phyloP scores from a whole-genome alignment of 2,888 invertebrate genomes.

The Ametastegia equiseti region DNA sequence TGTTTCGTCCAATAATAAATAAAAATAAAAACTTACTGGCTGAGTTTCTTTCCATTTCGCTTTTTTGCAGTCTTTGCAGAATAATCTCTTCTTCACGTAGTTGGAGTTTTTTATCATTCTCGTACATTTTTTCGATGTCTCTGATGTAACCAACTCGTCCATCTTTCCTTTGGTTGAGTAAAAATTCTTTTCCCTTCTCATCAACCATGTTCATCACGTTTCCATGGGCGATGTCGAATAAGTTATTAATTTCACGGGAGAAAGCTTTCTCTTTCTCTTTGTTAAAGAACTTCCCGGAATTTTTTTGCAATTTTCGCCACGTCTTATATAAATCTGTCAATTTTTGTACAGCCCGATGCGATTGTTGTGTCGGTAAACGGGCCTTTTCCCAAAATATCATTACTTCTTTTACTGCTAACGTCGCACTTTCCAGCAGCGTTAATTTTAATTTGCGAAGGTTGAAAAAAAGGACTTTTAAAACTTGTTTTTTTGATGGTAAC shows the following conservation, averaged over 20 bases:
- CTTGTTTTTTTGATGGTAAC: constrained; percentile 56
- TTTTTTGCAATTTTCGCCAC: constrained; percentile 6
- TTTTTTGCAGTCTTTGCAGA: background rate
- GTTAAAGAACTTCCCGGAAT: background rate
- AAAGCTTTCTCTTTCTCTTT: background rate
- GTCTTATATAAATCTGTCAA: background rate
- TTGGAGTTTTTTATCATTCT: background rate
- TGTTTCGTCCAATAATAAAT: background rate
- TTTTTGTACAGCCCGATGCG: background rate
- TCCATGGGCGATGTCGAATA: constrained; percentile 6
- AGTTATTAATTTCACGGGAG: background rate
- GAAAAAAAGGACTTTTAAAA: constrained; percentile 56
- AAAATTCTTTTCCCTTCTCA: background rate
- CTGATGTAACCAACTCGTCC: background rate
- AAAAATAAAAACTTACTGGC: background rate
- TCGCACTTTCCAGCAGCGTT: constrained; percentile 30
- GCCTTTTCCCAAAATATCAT: constrained; percentile 11
- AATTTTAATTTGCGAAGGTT: constrained; percentile 52
- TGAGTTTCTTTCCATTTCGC: background rate
- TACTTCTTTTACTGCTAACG: background rate
- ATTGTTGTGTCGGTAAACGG: background rate
- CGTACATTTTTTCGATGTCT: background rate
- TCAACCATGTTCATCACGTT: background rate
- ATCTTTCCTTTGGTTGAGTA: background rate
- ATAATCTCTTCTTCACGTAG: background rate